Evolutionary conservation across 1,140 invertebrate species (phyloP).

Genomic region (Drosophila yakuba): DNA sequence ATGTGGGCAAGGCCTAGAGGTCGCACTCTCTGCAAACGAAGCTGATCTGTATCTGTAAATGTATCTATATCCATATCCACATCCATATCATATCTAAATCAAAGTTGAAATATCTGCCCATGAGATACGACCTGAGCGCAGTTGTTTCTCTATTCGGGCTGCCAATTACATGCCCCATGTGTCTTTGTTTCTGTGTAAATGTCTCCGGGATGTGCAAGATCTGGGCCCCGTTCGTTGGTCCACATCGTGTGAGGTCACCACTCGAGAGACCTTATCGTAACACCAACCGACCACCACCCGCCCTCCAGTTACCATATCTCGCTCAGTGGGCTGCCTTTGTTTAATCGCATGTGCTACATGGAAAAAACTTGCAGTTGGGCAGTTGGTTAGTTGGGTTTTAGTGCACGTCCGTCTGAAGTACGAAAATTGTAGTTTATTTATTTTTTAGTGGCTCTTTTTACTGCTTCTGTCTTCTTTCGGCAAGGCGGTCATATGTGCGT

Average conservation of each 20-base stretch:
- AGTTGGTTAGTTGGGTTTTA: slow-evolving; percentile 46
- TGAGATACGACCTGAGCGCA: slow-evolving; percentile 20
- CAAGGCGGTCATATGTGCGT: slow-evolving; percentile 20
- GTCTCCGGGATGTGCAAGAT: slow-evolving; percentile 42
- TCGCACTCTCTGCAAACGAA: not conserved
- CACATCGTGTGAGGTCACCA: slow-evolving; percentile 66
- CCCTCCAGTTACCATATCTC: slow-evolving; percentile 3
- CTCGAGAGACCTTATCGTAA: slow-evolving; percentile 58
- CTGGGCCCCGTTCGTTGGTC: slow-evolving; percentile 48
- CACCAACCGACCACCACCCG: slow-evolving; percentile 13
- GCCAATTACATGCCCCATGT: slow-evolving; percentile 17
- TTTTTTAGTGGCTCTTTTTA: slow-evolving; percentile 24
- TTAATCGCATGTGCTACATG: slow-evolving; percentile 47
- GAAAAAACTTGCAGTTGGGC: slow-evolving; percentile 10
- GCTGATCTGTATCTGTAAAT: slow-evolving; percentile 10
- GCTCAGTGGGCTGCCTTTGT: not conserved
- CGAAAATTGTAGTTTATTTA: slow-evolving; percentile 18
- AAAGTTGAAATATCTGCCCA: slow-evolving; percentile 6
- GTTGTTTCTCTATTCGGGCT: not conserved
- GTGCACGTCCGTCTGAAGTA: slow-evolving; percentile 54
- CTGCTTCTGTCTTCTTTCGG: slow-evolving; percentile 38
- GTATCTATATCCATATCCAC: slow-evolving; percentile 9
- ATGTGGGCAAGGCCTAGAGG: slow-evolving; percentile 47
- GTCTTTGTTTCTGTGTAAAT: slow-evolving; percentile 7
- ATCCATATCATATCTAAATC: slow-evolving; percentile 5